Conservation (phyloP, 1,140 invertebrate genomes). For the Bicyclus anynana region DNA sequence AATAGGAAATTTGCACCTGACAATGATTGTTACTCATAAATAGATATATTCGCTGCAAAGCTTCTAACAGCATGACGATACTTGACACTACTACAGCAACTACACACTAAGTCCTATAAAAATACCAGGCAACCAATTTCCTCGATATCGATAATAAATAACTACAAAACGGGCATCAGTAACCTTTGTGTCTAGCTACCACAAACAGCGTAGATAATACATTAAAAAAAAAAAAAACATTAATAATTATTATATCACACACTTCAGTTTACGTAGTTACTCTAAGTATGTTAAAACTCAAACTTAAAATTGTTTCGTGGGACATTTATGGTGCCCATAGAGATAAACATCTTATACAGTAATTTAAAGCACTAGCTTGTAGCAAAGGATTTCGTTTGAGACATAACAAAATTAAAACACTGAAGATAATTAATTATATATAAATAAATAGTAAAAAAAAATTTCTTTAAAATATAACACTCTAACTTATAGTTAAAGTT, state of each 20-base stretch:
- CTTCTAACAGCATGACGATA: constrained; percentile 63
- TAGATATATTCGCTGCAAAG: constrained; percentile 53
- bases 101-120: constrained; percentile 49
- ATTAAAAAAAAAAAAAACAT: constrained; percentile 51
- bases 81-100: constrained; percentile 53
- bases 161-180: constrained; percentile 53
- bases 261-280: constrained; percentile 62
- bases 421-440: no score
- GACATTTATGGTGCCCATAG: constrained; percentile 29
- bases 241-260: constrained; percentile 71
- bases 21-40: constrained; percentile 25
- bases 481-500: constrained; percentile 78
- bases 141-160: constrained; percentile 62
- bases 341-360: constrained; percentile 48
- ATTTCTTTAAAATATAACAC: constrained; percentile 64
- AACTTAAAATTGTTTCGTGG: constrained; percentile 11
- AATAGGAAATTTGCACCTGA: neutral
- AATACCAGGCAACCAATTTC: constrained; percentile 64
- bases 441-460: constrained; percentile 68
- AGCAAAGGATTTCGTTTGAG: constrained; percentile 51
- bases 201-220: constrained; percentile 44
- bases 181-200: constrained; percentile 65
- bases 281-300: constrained; percentile 47
- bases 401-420: constrained; percentile 50
- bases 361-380: constrained; percentile 47